Evolutionary conservation across 2,888 invertebrate species (phyloP).

Genomic region (Adineta ricciae): DNA sequence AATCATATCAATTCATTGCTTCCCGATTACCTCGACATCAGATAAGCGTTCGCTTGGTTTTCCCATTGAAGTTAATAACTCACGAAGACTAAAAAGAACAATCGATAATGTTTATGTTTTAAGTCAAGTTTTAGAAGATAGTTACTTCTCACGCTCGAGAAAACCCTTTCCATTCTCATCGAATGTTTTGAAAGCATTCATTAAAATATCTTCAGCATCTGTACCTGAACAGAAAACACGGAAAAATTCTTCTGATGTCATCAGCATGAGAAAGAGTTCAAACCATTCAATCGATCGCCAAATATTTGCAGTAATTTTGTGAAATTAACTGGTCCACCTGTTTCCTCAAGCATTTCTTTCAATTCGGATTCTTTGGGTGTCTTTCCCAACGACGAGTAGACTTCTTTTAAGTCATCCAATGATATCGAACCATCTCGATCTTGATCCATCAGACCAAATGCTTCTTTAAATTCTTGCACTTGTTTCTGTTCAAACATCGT

Average conservation of each 20-base stretch:
- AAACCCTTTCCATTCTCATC: slow-evolving; percentile 45
- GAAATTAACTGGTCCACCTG: slow-evolving; percentile 49
- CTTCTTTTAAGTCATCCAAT: slow-evolving; percentile 52
- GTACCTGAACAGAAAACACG: slow-evolving; percentile 39
- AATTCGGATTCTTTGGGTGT: slow-evolving; percentile 44
- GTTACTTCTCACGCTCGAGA: slow-evolving; percentile 12
- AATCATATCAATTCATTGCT: too few species aligned
- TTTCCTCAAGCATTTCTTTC: slow-evolving; percentile 48
- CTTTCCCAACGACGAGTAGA: slow-evolving; percentile 52
- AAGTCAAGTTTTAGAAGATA: too few species aligned
- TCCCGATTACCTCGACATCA: neutral
- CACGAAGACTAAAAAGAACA: neutral
- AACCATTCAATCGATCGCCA: slow-evolving; percentile 50
- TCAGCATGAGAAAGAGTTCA: neutral
- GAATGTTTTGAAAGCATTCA: slow-evolving; percentile 54
- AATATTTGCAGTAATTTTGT: slow-evolving; percentile 50
- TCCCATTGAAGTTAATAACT: neutral
- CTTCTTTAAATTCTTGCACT: slow-evolving; percentile 56
- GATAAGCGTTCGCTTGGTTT: neutral
- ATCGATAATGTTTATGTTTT: neutral
- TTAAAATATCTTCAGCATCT: slow-evolving; percentile 53
- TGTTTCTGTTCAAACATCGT: slow-evolving; percentile 54
- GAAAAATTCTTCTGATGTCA: too few species aligned
- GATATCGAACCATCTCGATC: slow-evolving; percentile 54
- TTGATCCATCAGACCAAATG: slow-evolving; percentile 56